Evolutionary conservation across 2,888 invertebrate species (phyloP).

Genomic region (Apeira syringaria): DNA sequence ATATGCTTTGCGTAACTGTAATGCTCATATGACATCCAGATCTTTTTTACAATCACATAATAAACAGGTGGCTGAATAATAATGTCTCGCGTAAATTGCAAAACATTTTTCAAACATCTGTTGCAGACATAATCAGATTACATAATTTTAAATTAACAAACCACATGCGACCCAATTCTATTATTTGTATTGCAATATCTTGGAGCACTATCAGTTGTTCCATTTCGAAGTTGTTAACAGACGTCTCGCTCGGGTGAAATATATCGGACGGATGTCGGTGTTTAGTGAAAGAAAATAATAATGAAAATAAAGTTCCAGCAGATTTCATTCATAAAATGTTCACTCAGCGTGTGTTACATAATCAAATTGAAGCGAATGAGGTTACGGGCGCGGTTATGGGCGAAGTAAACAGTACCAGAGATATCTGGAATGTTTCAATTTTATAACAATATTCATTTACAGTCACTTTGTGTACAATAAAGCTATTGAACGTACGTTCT

Average conservation of each 20-base stretch:
- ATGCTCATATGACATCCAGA: too few species aligned
- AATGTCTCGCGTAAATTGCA: slow-evolving; percentile 9
- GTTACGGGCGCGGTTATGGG: slow-evolving; percentile 50
- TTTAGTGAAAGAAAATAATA: slow-evolving; percentile 58
- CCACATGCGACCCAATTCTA: slow-evolving; percentile 42
- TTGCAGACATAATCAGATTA: slow-evolving; percentile 36
- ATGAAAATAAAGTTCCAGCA: slow-evolving; percentile 49
- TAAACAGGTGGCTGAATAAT: slow-evolving; percentile 14
- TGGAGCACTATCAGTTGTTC: slow-evolving; percentile 41
- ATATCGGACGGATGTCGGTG: slow-evolving; percentile 58
- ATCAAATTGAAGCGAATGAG: slow-evolving; percentile 60
- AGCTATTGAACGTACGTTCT: slow-evolving; percentile 3
- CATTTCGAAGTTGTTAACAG: slow-evolving; percentile 44
- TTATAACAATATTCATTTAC: slow-evolving; percentile 32
- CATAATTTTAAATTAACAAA: slow-evolving; percentile 40
- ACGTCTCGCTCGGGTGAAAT: slow-evolving; percentile 44
- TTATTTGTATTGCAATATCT: slow-evolving; percentile 42
- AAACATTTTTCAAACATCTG: slow-evolving; percentile 23
- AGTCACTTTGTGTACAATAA: slow-evolving; percentile 6
- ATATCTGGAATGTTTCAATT: slow-evolving; percentile 41
- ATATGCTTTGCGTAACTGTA: too few species aligned
- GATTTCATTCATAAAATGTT: slow-evolving; percentile 67
- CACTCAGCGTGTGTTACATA: slow-evolving; percentile 55
- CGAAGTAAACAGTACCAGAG: slow-evolving; percentile 43
- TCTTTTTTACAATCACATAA: slow-evolving; percentile 12